Evolutionary conservation across 30 jellyfish, hydroid and myxozoan species (phyloP).

Genomic region (Chrysaora quinquecirrha): DNA sequence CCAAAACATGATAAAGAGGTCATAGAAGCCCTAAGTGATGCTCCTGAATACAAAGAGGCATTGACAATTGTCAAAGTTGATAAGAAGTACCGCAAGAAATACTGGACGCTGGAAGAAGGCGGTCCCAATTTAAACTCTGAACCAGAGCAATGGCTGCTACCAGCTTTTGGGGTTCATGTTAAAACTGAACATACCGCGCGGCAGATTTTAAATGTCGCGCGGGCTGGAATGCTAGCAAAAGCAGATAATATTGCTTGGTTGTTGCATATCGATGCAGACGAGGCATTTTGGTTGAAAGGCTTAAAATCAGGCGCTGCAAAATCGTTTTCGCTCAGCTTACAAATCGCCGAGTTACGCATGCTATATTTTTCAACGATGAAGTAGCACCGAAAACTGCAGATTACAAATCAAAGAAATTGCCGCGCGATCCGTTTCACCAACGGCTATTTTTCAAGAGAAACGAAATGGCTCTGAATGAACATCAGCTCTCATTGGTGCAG

Average conservation of each 20-base stretch:
- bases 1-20: conserved; percentile 31
- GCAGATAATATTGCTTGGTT: conserved; percentile 64
- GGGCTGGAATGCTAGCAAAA: conserved; percentile 69
- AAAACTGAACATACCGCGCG: conserved; percentile 51
- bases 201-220: conserved; percentile 71
- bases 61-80: conserved; percentile 40
- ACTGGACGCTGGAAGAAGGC: conserved; percentile 30
- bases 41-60: conserved; percentile 31
- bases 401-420: conserved; percentile 39
- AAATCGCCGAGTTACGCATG: conserved; percentile 40
- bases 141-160: conserved; percentile 59
- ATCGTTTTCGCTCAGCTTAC: conserved; percentile 43
- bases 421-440: conserved; percentile 69
- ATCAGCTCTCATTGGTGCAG: conserved; percentile 9
- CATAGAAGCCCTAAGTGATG: conserved; percentile 16
- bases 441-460: conserved; percentile 55
- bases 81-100: conserved; percentile 38
- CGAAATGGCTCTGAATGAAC: background rate
- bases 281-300: conserved; percentile 47
- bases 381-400: conserved; percentile 52
- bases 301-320: conserved; percentile 54
- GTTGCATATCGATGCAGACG: conserved; percentile 62
- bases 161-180: conserved; percentile 43
- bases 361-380: conserved; percentile 51
- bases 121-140: conserved; percentile 6